Base-by-base conservation (phyloP, 37 sponge, comb jelly and placozoan species). In the Chondrosia reniformis region DNA sequence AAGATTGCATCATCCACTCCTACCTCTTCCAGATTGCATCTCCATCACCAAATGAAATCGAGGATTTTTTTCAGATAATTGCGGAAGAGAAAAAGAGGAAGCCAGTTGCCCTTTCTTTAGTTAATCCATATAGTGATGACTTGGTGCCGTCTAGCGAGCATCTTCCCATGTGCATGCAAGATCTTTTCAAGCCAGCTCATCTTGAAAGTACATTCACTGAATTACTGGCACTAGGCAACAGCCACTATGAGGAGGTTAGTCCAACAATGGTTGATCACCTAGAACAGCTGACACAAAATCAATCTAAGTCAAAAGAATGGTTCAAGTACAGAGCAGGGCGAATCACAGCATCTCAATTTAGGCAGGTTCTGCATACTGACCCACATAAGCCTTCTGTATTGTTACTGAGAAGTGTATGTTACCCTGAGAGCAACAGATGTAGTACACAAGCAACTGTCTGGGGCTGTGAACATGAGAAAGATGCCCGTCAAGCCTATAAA, bases 301-400 rank as follows among this genome's bases (percentile, higher is more conserved):
- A 79, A 41, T 79, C 79, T 44, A 79, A 79, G 8, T 79, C 79
- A 63, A 34, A 9, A 41, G 46, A n/a, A 12, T 81, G 82, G 82
- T 73, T 81, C 24, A 21, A 21, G 46, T 55, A 74, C 24, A 46
- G 82, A 41, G 82, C 75, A 24, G 75, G 82, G 24, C 2, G 82
- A 33, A 73, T 81, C 28, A 81, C 82, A n/a, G 82, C 75, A 22
- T 81, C 82, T n/a, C 75, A 75, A 37, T 41, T 74, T 3, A 54
- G 62, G 33, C 75, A 72, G 32, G 75, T 72, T 3, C 45, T 54
- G 12, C 82, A 55, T 46, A 81, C 82, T 28, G 45, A 55, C 66
- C 45, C 45, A 8, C 61, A 56, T 10, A 28, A 81, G 41, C 82
- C 82, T n/a, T 55, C 75, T 5, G 2, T 73, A 21, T 81, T 75